Conservation (phyloP, 2,888 invertebrate genomes). For the Biston stratarius region DNA sequence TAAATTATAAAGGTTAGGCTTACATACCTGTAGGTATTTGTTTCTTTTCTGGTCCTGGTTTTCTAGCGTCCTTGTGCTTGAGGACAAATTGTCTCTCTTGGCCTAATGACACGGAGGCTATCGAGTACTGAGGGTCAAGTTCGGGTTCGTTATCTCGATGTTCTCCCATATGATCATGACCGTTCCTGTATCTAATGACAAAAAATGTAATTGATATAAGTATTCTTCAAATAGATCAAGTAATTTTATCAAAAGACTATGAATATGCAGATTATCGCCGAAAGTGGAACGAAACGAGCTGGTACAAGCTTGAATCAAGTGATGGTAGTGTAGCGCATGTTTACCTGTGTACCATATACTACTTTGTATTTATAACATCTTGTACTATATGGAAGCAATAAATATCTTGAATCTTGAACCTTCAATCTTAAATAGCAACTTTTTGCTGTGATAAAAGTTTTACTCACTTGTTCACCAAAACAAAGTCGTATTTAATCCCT, state of each 20-base stretch:
- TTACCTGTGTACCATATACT: no score
- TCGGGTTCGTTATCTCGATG: constrained; percentile 91
- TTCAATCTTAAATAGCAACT: no score
- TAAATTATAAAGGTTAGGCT: constrained; percentile 61
- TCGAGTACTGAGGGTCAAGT: constrained; percentile 86
- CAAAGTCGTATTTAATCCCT: constrained; percentile 88
- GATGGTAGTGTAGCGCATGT: no score
- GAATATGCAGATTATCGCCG: background rate
- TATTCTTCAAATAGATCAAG: background rate
- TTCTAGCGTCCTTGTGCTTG: constrained; percentile 86
- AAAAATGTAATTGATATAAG: background rate
- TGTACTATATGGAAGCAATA: no score
- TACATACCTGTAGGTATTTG: constrained; percentile 78
- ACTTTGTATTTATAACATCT: no score
- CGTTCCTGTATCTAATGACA: constrained; percentile 87
- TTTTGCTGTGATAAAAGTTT: background rate
- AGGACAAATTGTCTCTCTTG: constrained; percentile 88
- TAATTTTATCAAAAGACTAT: background rate
- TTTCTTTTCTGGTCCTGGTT: constrained; percentile 75
- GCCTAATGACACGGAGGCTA: constrained; percentile 90
- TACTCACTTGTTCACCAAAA: constrained; percentile 88
- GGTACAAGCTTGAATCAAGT: background rate
- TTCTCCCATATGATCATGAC: constrained; percentile 90
- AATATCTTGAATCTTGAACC: no score
- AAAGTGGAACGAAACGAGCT: background rate